Evolutionary conservation across 2,888 invertebrate species (phyloP).

Genomic region (Habrosyne pyritoides): DNA sequence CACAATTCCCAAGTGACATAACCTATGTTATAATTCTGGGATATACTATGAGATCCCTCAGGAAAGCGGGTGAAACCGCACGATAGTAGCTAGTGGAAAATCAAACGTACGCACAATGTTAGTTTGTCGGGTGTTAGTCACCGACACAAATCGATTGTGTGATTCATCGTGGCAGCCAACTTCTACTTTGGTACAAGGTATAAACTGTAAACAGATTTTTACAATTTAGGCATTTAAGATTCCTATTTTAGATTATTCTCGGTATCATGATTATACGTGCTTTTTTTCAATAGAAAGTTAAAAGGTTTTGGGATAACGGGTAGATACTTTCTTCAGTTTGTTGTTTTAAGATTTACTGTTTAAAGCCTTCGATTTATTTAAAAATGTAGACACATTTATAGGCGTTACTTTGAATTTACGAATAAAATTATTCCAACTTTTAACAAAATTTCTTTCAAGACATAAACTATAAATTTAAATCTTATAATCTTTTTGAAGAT

Average conservation of each 20-base stretch:
- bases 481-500: too few relatives aligned
- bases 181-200: slow-evolving; percentile 22
- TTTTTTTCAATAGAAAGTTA: neutral
- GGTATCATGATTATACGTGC: neutral
- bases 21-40: too few relatives aligned
- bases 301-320: neutral
- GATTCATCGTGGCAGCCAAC: slow-evolving; percentile 44
- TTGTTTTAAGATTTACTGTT: neutral
- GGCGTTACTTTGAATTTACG: too few relatives aligned
- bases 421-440: too few relatives aligned
- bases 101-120: slow-evolving; percentile 36
- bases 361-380: too few relatives aligned
- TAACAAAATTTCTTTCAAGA: too few relatives aligned
- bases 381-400: too few relatives aligned
- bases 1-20: too few relatives aligned
- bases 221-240: slow-evolving; percentile 9
- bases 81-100: too few relatives aligned
- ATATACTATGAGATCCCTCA: too few relatives aligned
- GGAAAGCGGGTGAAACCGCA: too few relatives aligned
- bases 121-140: slow-evolving; percentile 37
- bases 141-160: slow-evolving; percentile 52
- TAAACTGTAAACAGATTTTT: neutral
- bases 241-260: neutral
- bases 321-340: neutral
- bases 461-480: too few relatives aligned